Conservation (phyloP, 2,888 invertebrate genomes). For the Leucophenga maculata region DNA sequence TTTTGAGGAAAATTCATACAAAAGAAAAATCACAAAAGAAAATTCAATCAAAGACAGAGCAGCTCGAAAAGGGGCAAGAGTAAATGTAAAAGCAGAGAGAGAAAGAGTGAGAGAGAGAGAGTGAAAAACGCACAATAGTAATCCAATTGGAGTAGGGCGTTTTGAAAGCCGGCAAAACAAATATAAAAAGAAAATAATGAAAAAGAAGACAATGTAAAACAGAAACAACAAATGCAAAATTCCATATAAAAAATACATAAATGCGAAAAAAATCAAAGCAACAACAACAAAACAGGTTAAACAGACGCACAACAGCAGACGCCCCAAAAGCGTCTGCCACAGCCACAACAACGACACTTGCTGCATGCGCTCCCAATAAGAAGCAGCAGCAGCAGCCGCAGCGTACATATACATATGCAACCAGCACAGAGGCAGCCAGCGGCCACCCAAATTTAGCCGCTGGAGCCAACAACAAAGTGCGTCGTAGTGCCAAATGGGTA, state of each 20-base stretch:
- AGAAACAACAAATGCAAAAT: conserved; percentile 18
- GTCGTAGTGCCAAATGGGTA: background rate
- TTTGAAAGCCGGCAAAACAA: conserved; percentile 59
- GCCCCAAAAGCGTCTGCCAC: conserved; percentile 20
- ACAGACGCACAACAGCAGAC: conserved; percentile 11
- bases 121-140: background rate
- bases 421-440: too few relatives aligned
- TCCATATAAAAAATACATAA: background rate
- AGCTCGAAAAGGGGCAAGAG: too few relatives aligned
- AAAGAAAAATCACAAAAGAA: background rate
- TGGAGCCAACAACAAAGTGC: conserved; percentile 18
- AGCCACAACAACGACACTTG: background rate
- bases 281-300: conserved; percentile 22
- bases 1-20: background rate
- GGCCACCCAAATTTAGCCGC: background rate
- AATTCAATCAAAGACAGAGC: background rate
- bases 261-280: conserved; percentile 1
- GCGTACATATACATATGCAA: background rate
- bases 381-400: background rate
- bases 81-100: background rate
- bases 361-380: background rate
- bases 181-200: conserved; percentile 46
- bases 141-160: conserved; percentile 53
- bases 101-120: background rate
- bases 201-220: conserved; percentile 8